Evolutionary conservation across 2,888 invertebrate genomes (phyloP).

Genomic region (Dasysyrphus tricinctus): DNA sequence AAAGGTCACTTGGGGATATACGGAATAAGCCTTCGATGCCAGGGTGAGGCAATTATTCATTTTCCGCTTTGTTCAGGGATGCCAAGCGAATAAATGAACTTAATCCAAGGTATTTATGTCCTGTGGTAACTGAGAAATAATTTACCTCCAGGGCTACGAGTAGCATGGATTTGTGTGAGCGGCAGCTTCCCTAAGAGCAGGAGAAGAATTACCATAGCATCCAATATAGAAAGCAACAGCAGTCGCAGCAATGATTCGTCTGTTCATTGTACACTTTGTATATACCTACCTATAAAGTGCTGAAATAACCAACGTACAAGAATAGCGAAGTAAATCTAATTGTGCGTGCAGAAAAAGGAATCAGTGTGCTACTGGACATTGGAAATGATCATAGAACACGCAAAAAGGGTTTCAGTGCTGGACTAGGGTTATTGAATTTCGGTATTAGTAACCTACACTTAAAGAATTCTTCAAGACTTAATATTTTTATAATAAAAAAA

Average conservation of each 20-base stretch:
- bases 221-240: conserved; percentile 37
- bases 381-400: conserved; percentile 72
- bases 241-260: conserved; percentile 40
- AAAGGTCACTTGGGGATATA: conserved; percentile 54
- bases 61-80: conserved; percentile 71
- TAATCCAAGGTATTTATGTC: conserved; percentile 75
- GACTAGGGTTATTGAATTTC: not conserved
- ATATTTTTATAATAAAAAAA: no score
- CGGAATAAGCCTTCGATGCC: conserved; percentile 64
- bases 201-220: conserved; percentile 3
- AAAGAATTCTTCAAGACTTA: no score
- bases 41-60: conserved; percentile 74
- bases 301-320: conserved; percentile 41
- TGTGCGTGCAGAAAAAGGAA: conserved; percentile 76
- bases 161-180: conserved; percentile 34
- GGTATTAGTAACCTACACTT: conserved; percentile 21
- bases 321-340: conserved; percentile 71
- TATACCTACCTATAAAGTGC: not conserved
- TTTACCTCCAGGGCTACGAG: conserved; percentile 61
- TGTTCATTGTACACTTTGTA: not conserved
- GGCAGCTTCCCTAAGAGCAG: conserved; percentile 14
- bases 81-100: conserved; percentile 74
- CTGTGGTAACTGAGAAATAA: conserved; percentile 74
- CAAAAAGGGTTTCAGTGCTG: conserved; percentile 70
- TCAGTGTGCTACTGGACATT: conserved; percentile 71